Conservation (phyloP, 2,888 invertebrate genomes). For the Athripsodes cinereus region DNA sequence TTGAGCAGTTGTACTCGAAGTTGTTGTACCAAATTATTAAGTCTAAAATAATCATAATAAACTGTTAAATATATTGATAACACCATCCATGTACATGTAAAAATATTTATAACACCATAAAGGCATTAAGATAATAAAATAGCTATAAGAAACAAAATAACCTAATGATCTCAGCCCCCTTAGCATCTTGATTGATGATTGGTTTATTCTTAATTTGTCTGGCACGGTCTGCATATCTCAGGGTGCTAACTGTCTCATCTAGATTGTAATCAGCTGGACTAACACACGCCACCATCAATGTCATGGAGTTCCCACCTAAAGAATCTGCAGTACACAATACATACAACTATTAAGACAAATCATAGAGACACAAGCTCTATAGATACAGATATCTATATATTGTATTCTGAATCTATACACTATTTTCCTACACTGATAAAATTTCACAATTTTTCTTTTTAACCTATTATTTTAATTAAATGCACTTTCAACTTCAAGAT, state of each 20-base stretch:
- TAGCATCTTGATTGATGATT: slow-evolving; percentile 77
- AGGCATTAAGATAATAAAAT: background rate
- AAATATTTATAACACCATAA: too few relatives aligned
- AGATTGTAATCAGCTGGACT: slow-evolving; percentile 86
- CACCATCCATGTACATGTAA: too few relatives aligned
- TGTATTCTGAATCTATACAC: too few relatives aligned
- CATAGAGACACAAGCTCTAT: too few relatives aligned
- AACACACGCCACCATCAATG: slow-evolving; percentile 92
- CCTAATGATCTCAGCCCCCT: slow-evolving; percentile 69
- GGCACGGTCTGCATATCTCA: slow-evolving; percentile 85
- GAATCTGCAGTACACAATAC: slow-evolving; percentile 58
- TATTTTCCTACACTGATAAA: too few relatives aligned
- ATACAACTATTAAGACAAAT: too few relatives aligned
- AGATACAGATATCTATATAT: too few relatives aligned
- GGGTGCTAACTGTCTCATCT: slow-evolving; percentile 83
- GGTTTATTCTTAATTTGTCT: slow-evolving; percentile 86
- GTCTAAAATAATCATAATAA: slow-evolving; percentile 31
- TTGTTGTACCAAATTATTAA: slow-evolving; percentile 69
- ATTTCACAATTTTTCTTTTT: too few relatives aligned
- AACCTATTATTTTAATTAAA: too few relatives aligned
- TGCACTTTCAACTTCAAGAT: too few relatives aligned
- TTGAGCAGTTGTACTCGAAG: slow-evolving; percentile 58
- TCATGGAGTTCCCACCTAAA: slow-evolving; percentile 88
- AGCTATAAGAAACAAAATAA: slow-evolving; percentile 26
- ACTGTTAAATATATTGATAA: background rate